Evolutionary conservation across 1,140 invertebrate species (phyloP), one percentile per base, ranked within the genome.

Genomic region (Goniozus legneri): DNA sequence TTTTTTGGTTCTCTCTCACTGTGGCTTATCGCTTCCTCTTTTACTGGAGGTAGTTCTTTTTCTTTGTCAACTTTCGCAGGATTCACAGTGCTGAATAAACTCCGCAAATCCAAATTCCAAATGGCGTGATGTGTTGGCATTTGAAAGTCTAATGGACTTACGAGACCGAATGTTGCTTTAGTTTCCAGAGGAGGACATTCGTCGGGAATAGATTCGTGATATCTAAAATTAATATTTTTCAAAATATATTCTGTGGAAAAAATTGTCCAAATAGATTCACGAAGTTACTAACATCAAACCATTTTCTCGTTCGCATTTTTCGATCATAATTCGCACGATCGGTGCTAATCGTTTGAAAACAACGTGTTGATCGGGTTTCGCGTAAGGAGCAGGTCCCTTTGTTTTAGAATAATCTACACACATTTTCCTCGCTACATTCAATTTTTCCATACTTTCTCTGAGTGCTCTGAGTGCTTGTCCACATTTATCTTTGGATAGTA

Each of bases 231-330:
- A 43, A 51, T 15, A 48, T 35, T n/a, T 38, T 31, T 7, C 27
- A 8, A 51, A 16, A 34, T 47, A 41, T 31, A 35, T 43, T 22
- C 32, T 38, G 27, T 38, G 13, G 18, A 12, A 7, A 15, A 33
- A 34, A 45, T 18, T 14, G n/a, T 6, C n/a, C 1, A 24, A 21
- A 30, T 19, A 13, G 37, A n/a, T n/a, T 50, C 13, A 44, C 6
- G 15, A 47, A 3, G 19, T 40, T 36, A 48, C 75, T 73, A 75
- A 86, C 83, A 88, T 88, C 38, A 88, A 79, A 51, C 82, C 80
- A 75, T 88, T 88, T 71, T 88, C 86, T 52, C 85, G 64, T 54
- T 86, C 80, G 69, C 84, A 86, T 63, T 88, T 88, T 45, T 87
- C 84, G 35, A 87, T 65, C 8, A 81, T 84, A 34, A 83, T 67